Conservation (phyloP, 2,888 invertebrate genomes). For the Diaphora mendica region DNA sequence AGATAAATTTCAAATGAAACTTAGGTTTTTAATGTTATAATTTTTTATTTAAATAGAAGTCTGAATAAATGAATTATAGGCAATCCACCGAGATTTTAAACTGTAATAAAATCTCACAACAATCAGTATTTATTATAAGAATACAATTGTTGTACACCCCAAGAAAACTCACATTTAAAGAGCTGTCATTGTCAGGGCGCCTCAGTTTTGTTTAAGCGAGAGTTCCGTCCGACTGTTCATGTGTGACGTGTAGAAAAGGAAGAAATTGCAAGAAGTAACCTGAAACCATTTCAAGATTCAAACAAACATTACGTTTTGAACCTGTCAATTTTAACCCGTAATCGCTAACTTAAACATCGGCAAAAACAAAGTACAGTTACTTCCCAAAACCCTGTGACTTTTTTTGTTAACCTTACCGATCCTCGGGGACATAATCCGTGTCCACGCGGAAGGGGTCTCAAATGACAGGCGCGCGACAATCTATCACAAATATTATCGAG, state of each 20-base stretch:
- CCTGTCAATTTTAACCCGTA: constrained; percentile 22
- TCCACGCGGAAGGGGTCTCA: constrained; percentile 79
- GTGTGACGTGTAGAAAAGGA: not conserved
- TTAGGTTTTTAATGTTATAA: not conserved
- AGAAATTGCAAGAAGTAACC: constrained; percentile 16
- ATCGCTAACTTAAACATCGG: constrained; percentile 37
- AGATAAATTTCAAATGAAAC: constrained; percentile 44
- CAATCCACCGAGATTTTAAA: not conserved
- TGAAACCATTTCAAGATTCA: constrained; percentile 14
- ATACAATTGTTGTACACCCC: no score
- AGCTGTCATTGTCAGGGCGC: no score
- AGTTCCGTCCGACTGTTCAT: no score
- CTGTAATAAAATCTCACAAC: not conserved
- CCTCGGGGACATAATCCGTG: constrained; percentile 64
- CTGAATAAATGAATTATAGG: not conserved
- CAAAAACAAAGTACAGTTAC: constrained; percentile 54
- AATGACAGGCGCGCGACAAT: constrained; percentile 74
- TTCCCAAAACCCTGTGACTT: constrained; percentile 44
- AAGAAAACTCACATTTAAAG: no score
- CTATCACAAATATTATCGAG: constrained; percentile 56
- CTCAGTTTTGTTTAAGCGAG: no score
- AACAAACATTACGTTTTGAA: constrained; percentile 27
- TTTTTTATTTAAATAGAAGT: not conserved
- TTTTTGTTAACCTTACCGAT: constrained; percentile 60
- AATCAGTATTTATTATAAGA: no score